These are phyloP conservation scores for Drosophila pseudotakahashii DNA, from an alignment of 2,888 invertebrate species.

Conservation along the genomic window DNA sequence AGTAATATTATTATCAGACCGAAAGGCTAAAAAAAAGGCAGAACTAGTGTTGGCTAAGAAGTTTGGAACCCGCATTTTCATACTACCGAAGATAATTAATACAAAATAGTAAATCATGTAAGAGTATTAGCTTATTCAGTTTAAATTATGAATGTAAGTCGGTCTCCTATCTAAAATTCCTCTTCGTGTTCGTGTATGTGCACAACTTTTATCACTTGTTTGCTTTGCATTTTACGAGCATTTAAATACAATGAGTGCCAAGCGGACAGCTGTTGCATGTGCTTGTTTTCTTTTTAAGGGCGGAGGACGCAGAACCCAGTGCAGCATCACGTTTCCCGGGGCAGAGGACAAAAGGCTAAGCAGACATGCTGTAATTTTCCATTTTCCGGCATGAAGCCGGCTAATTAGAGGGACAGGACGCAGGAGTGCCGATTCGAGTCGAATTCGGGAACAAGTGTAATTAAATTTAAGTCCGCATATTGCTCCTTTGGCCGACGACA, in stretches of 20 bases:
- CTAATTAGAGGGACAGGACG: slow-evolving; percentile 32
- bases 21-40: too few species aligned
- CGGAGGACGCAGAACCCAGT: not conserved
- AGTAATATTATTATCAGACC: too few species aligned
- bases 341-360: slow-evolving; percentile 12
- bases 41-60: too few species aligned
- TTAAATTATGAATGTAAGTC: too few species aligned
- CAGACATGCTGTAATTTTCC: slow-evolving; percentile 36
- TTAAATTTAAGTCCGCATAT: slow-evolving; percentile 30
- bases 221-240: slow-evolving; percentile 62
- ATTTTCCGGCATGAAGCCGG: slow-evolving; percentile 38
- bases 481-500: slow-evolving; percentile 9
- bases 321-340: slow-evolving; percentile 14
- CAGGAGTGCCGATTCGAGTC: slow-evolving; percentile 13
- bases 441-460: slow-evolving; percentile 38
- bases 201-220: slow-evolving; percentile 70
- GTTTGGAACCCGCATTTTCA: too few species aligned
- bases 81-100: too few species aligned
- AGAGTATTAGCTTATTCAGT: too few species aligned
- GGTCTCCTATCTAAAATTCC: not conserved
- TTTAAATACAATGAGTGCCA: slow-evolving; percentile 62
- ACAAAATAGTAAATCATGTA: too few species aligned
- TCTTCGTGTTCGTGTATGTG: slow-evolving; percentile 28
- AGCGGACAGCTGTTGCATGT: slow-evolving; percentile 40
- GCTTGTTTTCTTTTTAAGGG: slow-evolving; percentile 17